Evolutionary conservation across 2,888 invertebrate species (phyloP).

Genomic region (Lasioglossum calceatum): DNA sequence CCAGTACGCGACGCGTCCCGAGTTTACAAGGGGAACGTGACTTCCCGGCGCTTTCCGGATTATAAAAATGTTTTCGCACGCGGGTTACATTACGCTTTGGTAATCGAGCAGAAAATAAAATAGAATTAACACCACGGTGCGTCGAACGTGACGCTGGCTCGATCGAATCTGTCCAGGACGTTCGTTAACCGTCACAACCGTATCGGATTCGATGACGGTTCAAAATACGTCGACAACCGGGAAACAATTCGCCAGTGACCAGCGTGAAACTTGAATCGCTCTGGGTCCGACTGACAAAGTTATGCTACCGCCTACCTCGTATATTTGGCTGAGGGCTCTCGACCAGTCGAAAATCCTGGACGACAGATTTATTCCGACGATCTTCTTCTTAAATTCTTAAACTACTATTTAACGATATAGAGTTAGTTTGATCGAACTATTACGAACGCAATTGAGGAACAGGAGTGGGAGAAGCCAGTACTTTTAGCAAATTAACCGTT

Average conservation of each 20-base stretch:
- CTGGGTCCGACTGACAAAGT: not conserved
- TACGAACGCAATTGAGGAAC: too few relatives aligned
- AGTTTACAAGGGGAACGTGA: constrained; percentile 1
- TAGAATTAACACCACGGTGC: not conserved
- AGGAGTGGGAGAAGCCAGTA: too few relatives aligned
- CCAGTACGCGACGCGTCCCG: not conserved
- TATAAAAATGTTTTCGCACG: not conserved
- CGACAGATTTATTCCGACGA: not conserved
- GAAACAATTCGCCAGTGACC: not conserved
- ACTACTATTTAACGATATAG: too few relatives aligned
- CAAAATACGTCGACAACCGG: not conserved
- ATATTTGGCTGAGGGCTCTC: not conserved
- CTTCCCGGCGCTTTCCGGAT: not conserved
- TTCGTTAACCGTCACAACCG: not conserved
- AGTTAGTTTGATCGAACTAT: too few relatives aligned
- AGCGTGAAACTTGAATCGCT: not conserved
- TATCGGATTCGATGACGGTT: not conserved
- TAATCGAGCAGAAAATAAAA: not conserved
- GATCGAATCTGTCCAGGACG: not conserved
- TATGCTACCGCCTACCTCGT: not conserved
- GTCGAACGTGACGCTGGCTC: not conserved
- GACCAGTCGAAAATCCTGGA: not conserved
- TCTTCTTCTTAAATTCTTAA: too few relatives aligned
- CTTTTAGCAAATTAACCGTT: too few relatives aligned
- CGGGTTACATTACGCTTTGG: not conserved